Base-by-base conservation (phyloP, 1,140 invertebrate species). In the Drosophila asahinai region DNA sequence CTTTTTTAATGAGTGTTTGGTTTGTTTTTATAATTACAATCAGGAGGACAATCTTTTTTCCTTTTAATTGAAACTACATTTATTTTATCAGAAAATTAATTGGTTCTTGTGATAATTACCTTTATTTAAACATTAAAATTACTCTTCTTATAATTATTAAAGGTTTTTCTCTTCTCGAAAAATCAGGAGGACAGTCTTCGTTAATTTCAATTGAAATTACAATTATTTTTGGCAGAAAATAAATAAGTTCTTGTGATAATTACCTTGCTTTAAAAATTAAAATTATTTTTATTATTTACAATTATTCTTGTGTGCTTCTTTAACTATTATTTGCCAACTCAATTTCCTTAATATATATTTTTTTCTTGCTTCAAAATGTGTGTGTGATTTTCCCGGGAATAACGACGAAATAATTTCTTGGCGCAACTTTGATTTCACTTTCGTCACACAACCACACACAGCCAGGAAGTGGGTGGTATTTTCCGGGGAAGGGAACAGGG, bases 341-440 rank as follows among this genome's bases (percentile, higher is more conserved):
- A 54, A 38, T 54, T 38, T 54, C 52, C 52, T 54, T 33, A 19
- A 54, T 54, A 2, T 54, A 7, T 19, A 19, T 17, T n/a, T 22
- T 40, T 22, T 11, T 5, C 36, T n/a, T 60, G 17, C 14, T 33
- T 61, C 14, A 2, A 42, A 42, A 58, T 38, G 36, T 38, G 36
- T 38, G 38, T 58, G 15, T 54, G 40, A 30, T 49, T 22, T 49
- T 17, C 1, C 14, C 17, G 2, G 22, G 5, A 19, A 27, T 36
- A 47, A 66, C 17, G 43, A 11, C 7, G 25, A 36, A 67, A 67
- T 64, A 27, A 65, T 40, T 40, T 66, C 27, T 65, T 51, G 45
- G 43, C 36, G 62, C 25, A 65, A 65, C 60, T 63, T 63, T 52
- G 48, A 63, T 63, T 63, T 63, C 48, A 17, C n/a, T 65, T 51